Evolutionary conservation across 2,797 vertebrate species (phyloP).

Genomic region (Atherinosoma microstoma): DNA sequence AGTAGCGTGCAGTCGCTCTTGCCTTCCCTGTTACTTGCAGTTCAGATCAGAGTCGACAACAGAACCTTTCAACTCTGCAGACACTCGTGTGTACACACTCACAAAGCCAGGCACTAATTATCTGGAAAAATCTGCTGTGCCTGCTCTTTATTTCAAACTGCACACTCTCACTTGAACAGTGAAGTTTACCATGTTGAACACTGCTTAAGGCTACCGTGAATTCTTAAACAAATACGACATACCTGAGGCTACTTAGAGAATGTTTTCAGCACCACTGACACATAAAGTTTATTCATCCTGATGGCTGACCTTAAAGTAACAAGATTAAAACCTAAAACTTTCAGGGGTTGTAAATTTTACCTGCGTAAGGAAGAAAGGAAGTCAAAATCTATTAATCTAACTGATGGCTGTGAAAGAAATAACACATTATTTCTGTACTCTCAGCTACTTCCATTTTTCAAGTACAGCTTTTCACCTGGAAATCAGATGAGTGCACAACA

Average conservation of each 20-base stretch:
- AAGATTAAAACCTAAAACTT: conserved; percentile 51
- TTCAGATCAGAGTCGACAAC: conserved; percentile 84
- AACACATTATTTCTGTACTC: conserved; percentile 30
- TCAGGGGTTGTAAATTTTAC: conserved; percentile 25
- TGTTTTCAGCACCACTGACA: conserved; percentile 48
- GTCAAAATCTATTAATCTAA: conserved; percentile 62
- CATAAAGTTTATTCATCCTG: conserved; percentile 61
- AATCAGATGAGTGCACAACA: conserved; percentile 6
- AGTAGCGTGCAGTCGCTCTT: conserved; percentile 71
- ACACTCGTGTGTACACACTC: conserved; percentile 57
- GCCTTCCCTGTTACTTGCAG: conserved; percentile 75
- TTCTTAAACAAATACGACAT: conserved; percentile 70
- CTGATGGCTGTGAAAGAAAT: conserved; percentile 46
- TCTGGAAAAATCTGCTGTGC: conserved; percentile 68
- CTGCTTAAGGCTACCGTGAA: conserved; percentile 48
- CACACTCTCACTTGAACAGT: conserved; percentile 49
- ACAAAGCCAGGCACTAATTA: conserved; percentile 78
- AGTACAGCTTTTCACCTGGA: not conserved
- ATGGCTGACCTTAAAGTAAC: conserved; percentile 53
- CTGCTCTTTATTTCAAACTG: conserved; percentile 74
- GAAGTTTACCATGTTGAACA: conserved; percentile 50
- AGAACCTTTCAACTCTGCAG: conserved; percentile 74
- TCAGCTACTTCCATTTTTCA: conserved; percentile 16
- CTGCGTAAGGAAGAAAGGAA: conserved; percentile 57
- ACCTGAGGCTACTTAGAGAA: conserved; percentile 52